phyloP scores from a whole-genome alignment of 2,797 vertebrate genomes.

The Lutjanus argentimaculatus region DNA sequence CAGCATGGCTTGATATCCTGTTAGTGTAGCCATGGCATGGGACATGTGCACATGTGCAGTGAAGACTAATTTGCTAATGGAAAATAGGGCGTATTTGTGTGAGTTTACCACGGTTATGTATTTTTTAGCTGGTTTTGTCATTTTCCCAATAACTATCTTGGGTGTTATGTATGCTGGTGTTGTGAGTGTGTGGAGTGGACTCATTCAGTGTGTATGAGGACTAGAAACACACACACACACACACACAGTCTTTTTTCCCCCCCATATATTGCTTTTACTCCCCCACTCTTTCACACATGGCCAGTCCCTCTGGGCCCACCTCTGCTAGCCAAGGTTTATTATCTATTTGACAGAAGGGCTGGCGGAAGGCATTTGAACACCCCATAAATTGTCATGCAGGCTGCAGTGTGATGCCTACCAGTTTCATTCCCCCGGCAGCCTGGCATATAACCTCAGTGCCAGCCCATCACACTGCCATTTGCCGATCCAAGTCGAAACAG shows the following conservation, averaged over 20 bases:
- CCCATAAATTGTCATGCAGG: conserved; percentile 84
- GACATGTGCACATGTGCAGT: conserved; percentile 73
- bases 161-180: conserved; percentile 49
- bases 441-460: conserved; percentile 73
- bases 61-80: conserved; percentile 78
- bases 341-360: conserved; percentile 82
- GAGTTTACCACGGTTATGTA: conserved; percentile 45
- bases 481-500: conserved; percentile 84
- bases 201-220: conserved; percentile 24
- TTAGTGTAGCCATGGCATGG: conserved; percentile 68
- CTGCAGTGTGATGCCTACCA: conserved; percentile 75
- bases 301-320: conserved; percentile 73
- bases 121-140: conserved; percentile 39
- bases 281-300: conserved; percentile 64
- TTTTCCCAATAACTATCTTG: conserved; percentile 42
- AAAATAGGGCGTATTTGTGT: conserved; percentile 49
- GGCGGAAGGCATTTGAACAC: conserved; percentile 78
- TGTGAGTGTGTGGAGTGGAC: conserved; percentile 36
- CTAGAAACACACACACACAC: conserved; percentile 21
- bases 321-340: conserved; percentile 79
- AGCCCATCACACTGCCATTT: conserved; percentile 69
- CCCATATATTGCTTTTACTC: conserved; percentile 65
- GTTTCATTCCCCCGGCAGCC: conserved; percentile 72
- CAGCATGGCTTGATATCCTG: conserved; percentile 78
- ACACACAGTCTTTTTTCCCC: not conserved